Conservation (phyloP, 2,888 invertebrate species). For the Drosophila pullipes region DNA sequence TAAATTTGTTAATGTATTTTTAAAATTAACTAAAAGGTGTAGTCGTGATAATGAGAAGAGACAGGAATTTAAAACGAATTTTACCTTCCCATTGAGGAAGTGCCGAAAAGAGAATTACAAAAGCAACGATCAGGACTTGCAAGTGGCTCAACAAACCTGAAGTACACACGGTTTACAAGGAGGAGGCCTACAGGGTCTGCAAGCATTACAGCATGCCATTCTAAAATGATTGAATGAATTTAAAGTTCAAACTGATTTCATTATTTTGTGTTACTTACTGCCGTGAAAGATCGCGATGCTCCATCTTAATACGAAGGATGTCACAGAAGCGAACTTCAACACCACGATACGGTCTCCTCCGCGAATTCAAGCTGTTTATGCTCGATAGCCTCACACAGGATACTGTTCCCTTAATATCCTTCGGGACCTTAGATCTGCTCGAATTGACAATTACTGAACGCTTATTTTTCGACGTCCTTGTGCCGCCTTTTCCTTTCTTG, state of each 20-base stretch:
- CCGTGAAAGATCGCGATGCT: constrained; percentile 63
- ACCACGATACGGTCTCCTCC: constrained; percentile 42
- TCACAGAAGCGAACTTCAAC: constrained; percentile 73
- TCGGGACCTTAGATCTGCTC: constrained; percentile 6
- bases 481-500: not conserved
- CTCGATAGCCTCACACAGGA: constrained; percentile 11
- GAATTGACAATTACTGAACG: not conserved
- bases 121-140: not conserved
- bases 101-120: not conserved
- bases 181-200: constrained; percentile 6
- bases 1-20: not conserved
- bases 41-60: not conserved
- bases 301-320: constrained; percentile 74
- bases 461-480: not conserved
- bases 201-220: constrained; percentile 3
- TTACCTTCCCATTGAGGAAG: not conserved
- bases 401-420: constrained; percentile 31
- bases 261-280: constrained; percentile 31
- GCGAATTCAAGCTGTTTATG: not conserved
- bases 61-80: not conserved
- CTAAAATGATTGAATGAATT: constrained; percentile 6
- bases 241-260: not conserved
- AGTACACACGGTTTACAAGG: constrained; percentile 31
- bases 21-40: not conserved
- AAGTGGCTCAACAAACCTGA: constrained; percentile 12